These are phyloP conservation scores for Crocuta crocuta DNA, from an alignment of 2,113 vertebrate genomes.

Conservation along the genomic window DNA sequence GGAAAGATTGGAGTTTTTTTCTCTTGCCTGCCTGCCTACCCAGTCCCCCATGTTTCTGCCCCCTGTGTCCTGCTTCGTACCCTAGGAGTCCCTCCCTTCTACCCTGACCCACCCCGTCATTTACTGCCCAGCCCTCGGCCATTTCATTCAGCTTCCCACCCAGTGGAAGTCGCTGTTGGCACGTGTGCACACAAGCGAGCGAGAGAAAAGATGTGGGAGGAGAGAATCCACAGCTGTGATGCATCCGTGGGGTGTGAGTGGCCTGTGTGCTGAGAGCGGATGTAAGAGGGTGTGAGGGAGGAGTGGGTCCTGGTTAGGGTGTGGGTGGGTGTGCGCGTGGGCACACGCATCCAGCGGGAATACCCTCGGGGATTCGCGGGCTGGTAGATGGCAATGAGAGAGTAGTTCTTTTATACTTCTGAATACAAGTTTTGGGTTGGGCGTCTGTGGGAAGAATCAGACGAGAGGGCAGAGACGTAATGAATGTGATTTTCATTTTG, in stretches of 20 bases:
- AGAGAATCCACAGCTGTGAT: too few relatives aligned
- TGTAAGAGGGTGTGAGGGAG: background rate
- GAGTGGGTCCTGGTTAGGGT: background rate
- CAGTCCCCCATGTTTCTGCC: background rate
- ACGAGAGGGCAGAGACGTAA: background rate
- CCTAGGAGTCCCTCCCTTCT: background rate
- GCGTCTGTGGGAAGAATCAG: background rate
- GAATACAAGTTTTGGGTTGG: background rate
- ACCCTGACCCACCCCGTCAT: background rate
- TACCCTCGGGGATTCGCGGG: background rate
- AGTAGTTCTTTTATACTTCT: background rate
- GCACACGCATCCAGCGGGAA: fast-evolving
- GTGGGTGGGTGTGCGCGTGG: fast-evolving
- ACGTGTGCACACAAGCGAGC: too few relatives aligned
- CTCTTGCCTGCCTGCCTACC: background rate
- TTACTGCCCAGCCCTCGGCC: background rate
- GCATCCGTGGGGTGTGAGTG: background rate
- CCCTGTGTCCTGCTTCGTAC: background rate
- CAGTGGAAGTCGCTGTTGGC: background rate
- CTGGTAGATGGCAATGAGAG: background rate
- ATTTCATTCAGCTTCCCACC: background rate
- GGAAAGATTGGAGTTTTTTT: background rate
- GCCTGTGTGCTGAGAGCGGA: background rate
- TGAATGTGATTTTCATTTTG: background rate
- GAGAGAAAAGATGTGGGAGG: too few relatives aligned